Evolutionary conservation across 1,140 invertebrate genomes (phyloP).

Genomic region (Cardiocondyla obscurior): DNA sequence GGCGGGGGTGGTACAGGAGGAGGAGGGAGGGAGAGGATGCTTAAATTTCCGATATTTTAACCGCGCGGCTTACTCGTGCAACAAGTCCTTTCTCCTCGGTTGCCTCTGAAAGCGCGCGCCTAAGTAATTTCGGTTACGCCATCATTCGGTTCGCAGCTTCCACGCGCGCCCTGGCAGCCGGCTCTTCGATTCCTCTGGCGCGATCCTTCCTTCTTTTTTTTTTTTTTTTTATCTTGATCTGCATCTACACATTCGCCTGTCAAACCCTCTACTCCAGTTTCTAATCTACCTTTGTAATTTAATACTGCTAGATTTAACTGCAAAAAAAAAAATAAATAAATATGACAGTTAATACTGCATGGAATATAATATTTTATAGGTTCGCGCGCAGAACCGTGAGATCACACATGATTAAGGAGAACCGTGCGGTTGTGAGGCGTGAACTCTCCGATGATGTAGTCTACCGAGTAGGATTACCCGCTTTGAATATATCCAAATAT

Average conservation of each 20-base stretch:
- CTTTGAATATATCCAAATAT: no score
- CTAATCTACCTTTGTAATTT: no score
- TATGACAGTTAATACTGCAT: no score
- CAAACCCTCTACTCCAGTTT: no score
- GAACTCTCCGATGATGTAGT: conserved; percentile 44
- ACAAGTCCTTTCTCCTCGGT: conserved; percentile 84
- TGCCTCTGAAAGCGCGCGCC: conserved; percentile 80
- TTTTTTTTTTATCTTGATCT: conserved; percentile 49
- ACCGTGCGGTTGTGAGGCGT: conserved; percentile 66
- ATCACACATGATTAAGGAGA: no score
- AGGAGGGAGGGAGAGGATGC: no score
- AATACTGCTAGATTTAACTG: no score
- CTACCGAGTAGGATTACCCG: conserved; percentile 28
- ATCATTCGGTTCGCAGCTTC: conserved; percentile 77
- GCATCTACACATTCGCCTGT: conserved; percentile 47
- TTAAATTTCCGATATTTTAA: conserved; percentile 82
- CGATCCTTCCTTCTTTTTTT: conserved; percentile 41
- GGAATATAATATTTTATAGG: no score
- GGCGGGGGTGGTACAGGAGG: conserved; percentile 18
- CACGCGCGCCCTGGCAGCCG: conserved; percentile 74
- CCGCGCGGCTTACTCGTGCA: conserved; percentile 81
- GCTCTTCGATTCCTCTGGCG: conserved; percentile 38
- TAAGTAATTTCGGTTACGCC: conserved; percentile 82
- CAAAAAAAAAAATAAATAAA: no score
- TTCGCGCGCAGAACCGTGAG: conserved; percentile 18